Conservation (phyloP, 53 echinoderm and acorn worm species). For the Antedon mediterranea region DNA sequence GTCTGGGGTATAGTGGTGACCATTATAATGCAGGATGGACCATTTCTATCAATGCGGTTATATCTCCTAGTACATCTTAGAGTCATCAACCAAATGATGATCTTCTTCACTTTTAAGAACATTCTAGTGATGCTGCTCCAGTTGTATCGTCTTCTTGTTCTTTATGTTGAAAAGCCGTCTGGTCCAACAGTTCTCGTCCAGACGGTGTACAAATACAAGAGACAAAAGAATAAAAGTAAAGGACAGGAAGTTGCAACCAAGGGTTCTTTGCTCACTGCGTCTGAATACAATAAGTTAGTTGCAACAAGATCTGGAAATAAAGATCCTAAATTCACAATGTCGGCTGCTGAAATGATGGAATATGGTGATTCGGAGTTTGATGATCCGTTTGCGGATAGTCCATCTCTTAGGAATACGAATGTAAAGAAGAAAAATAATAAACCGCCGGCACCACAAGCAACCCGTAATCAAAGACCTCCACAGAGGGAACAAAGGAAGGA, state of each 20-base stretch:
- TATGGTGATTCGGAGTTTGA: not conserved
- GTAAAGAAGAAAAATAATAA: not conserved
- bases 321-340: not conserved
- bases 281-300: not conserved
- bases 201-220: not conserved
- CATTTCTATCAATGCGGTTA: slow-evolving; percentile 78
- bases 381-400: not conserved
- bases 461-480: not conserved
- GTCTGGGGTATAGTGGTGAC: slow-evolving; percentile 98
- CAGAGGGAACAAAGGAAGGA: not conserved
- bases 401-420: not conserved
- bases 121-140: slow-evolving; percentile 81
- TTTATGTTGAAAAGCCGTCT: slow-evolving; percentile 62
- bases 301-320: not conserved
- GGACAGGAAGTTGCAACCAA: not conserved
- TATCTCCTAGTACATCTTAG: slow-evolving; percentile 50
- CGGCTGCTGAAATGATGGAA: not conserved
- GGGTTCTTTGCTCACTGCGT: not conserved
- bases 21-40: slow-evolving; percentile 97
- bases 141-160: slow-evolving; percentile 87
- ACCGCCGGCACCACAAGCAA: not conserved
- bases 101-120: slow-evolving; percentile 97
- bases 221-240: not conserved
- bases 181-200: not conserved
- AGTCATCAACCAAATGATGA: slow-evolving; percentile 90